A percentile compares a stretch with the other conserved stretches of the same genome.
phyloP scores from a whole-genome alignment of 2,797 vertebrate genomes.

The Eutrigla gurnardus region DNA sequence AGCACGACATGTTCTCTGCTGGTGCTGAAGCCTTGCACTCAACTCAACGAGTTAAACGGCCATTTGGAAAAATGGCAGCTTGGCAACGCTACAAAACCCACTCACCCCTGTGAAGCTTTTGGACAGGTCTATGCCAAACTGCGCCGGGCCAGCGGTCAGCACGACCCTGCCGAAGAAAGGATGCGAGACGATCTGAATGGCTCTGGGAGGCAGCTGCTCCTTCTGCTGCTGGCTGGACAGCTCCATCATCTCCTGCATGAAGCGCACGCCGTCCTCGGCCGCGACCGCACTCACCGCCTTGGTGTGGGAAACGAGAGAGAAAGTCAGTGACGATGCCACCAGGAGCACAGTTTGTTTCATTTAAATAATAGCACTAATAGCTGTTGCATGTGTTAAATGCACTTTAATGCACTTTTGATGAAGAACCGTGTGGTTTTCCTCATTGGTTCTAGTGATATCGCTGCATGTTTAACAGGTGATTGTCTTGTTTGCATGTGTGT shows the following conservation, averaged over 20 bases:
- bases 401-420: neutral
- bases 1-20: neutral
- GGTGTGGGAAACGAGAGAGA: conserved; percentile 10
- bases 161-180: conserved; percentile 98
- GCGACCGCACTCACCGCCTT: conserved; percentile 96
- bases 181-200: conserved; percentile 96
- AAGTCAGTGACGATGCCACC: neutral
- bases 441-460: neutral
- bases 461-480: neutral
- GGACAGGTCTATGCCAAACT: conserved; percentile 96
- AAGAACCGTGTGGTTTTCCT: conserved; percentile 1
- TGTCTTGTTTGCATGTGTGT: neutral
- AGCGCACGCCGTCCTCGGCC: conserved; percentile 96
- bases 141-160: conserved; percentile 95
- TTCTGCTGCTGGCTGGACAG: conserved; percentile 99
- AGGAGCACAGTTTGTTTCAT: neutral
- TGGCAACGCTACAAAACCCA: conserved; percentile 34
- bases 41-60: conserved; percentile 8
- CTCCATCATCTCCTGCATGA: conserved; percentile 99
- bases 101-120: conserved; percentile 94
- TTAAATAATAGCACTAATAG: neutral
- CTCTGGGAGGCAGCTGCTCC: conserved; percentile 96
- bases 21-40: neutral
- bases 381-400: neutral
- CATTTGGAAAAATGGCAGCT: conserved; percentile 22